Evolutionary conservation across 2,113 vertebrate genomes (phyloP).

Genomic region (Melanocharis versteri): DNA sequence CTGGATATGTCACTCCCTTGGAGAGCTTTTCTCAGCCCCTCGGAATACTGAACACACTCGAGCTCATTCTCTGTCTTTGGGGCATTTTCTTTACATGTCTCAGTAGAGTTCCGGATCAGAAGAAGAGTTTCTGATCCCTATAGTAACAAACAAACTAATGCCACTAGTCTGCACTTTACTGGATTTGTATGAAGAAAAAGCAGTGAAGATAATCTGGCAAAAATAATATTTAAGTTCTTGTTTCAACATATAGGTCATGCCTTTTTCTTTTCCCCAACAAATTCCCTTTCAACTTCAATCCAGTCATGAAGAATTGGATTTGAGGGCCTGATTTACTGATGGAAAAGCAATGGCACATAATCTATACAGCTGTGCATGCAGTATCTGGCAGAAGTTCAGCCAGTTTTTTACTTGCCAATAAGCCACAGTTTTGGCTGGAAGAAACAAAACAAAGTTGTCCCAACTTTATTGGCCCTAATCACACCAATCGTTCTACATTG

Average conservation of each 20-base stretch:
- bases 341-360: not conserved
- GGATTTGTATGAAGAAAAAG: not conserved
- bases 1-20: not conserved
- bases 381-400: not conserved
- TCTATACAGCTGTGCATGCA: conserved; percentile 14
- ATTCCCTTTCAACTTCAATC: not conserved
- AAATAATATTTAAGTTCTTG: not conserved
- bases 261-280: not conserved
- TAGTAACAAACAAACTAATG: not conserved
- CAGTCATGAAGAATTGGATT: not conserved
- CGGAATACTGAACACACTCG: not conserved
- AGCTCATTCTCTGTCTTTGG: not conserved
- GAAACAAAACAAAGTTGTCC: not conserved
- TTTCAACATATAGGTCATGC: not conserved
- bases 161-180: not conserved
- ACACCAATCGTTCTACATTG: not conserved
- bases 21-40: not conserved
- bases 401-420: not conserved
- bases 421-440: conserved; percentile 10
- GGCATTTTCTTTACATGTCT: not conserved
- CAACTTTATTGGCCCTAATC: not conserved
- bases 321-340: not conserved
- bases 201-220: not conserved
- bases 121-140: not conserved
- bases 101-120: not conserved